Base-by-base conservation (phyloP, 2,888 invertebrate genomes). In the Perizoma affinitatum region DNA sequence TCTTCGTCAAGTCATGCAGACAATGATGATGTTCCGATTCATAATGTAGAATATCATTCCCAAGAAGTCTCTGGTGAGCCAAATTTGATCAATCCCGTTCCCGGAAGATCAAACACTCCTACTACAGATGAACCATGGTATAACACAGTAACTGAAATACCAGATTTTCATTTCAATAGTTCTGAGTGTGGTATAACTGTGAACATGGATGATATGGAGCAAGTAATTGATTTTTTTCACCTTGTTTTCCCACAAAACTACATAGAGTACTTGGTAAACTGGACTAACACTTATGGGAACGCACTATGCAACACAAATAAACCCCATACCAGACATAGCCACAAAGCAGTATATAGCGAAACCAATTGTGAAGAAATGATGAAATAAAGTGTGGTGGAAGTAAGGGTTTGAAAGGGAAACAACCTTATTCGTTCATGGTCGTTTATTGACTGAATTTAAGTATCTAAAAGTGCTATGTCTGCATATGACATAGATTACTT, bases 121-220 rank as follows among this genome's bases (percentile, higher is more conserved):
- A 22, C 8, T 40, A 49, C 22, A n/a, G 49, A 40, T 5, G 40
- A 49, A 46, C 9, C 46, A 9, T 46, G 46, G 46, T 46, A 6
- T 46, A 34, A 55, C 56, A 59, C 61, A 63, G 58, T 61, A 61
- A 45, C 42, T 50, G 53, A 61, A 55, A 50, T 46, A 46, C 46
- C 46, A 43, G 51, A 46, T 8, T 46, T 46, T 58, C 61, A 51
- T 51, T 51, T 51, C 34, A n/a, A 42, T 34, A 51, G 5, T 10
- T 6, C 42, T 10, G 51, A 33, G 34, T 34, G 5, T 51, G 51
- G 51, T 4, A 51, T 51, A 4, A 51, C 51, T 1, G 51, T 51
- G 6, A 42, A 42, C 34, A 51, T 51, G 41, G 51, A 51, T 51
- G 51, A n/a, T 34, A 51, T 10, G n/a, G 42, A 51, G 41, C 33